Percentiles rank a stretch among this genome's conserved stretches.
Evolutionary conservation across 2,113 vertebrate genomes (phyloP).

Genomic region (Notarius lentiginosus): DNA sequence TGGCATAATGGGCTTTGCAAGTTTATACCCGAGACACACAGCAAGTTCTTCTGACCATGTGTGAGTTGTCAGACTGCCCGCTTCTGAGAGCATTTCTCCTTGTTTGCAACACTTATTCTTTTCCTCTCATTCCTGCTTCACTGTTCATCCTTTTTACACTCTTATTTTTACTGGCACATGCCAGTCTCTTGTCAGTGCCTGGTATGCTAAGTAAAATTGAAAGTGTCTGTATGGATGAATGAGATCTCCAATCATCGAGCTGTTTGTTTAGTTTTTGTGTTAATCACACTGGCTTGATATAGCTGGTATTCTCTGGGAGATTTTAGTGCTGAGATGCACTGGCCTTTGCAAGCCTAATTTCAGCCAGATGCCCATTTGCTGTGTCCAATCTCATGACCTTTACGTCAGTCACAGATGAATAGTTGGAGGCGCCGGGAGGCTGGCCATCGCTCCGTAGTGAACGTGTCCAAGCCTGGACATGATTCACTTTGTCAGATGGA

Average conservation of each 20-base stretch:
- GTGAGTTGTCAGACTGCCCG: constrained; percentile 68
- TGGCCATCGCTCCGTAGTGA: constrained; percentile 42
- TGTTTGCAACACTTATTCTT: constrained; percentile 63
- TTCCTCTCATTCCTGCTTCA: constrained; percentile 31
- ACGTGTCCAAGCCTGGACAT: constrained; percentile 30
- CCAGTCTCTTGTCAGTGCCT: neutral
- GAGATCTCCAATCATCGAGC: neutral
- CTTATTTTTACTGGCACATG: neutral
- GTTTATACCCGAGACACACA: constrained; percentile 74
- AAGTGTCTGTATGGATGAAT: neutral
- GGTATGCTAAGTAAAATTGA: neutral
- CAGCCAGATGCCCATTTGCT: constrained; percentile 40
- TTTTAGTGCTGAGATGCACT: constrained; percentile 4
- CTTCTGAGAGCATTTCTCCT: constrained; percentile 58
- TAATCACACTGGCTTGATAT: constrained; percentile 16
- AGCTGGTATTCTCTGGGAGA: constrained; percentile 25
- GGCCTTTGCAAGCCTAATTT: constrained; percentile 47
- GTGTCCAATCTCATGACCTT: constrained; percentile 47
- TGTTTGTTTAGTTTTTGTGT: constrained; percentile 9
- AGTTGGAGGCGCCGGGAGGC: constrained; percentile 21
- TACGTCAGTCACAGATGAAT: constrained; percentile 45
- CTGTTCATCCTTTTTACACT: neutral
- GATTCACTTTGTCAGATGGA: constrained; percentile 42
- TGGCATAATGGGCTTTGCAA: constrained; percentile 74
- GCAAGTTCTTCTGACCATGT: constrained; percentile 63